Evolutionary conservation across 1,140 invertebrate genomes (phyloP), one percentile per base, ranked within the genome.

Genomic region (Dinoponera quadriceps): DNA sequence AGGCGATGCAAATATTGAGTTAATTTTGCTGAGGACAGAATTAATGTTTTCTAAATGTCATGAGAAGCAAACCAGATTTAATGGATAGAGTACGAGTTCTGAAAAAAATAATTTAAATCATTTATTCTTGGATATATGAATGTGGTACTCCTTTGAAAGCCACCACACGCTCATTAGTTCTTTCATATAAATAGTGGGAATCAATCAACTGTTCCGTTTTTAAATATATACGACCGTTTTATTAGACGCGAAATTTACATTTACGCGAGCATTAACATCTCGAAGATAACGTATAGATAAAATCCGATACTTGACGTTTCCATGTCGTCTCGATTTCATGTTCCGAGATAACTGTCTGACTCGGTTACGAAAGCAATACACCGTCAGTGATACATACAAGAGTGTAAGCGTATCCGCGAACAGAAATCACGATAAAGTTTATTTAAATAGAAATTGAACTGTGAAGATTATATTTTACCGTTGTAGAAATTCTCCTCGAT

Each of bases 301-400:
- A 51, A 60, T 55, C 14, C 18, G 16, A 63, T 38, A 33, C 13
- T 44, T 55, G 33, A 69, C 4, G 20, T 59, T 59, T 62, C 27
- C 63, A 44, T 44, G 51, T 55, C 29, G 7, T 55, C 72, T 82
- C 59, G 44, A 73, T 82, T 74, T 51, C 29, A 54, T 22, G 29
- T 72, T 22, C 25, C 14, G 11, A 27, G 14, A n/a, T 57, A 72
- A 27, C 22, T 62, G 2, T 55, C 57, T 49, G 57, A 63, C 38
- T 60, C 22, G 44, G 63, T 74, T 78, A 69, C 27, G 72, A 75
- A 62, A 75, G 57, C 72, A 78, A 51, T 20, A 20, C n/a, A 4
- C 22, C 4, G n/a, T 25, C 62, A 74, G 62, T 74, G 57, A 62
- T 62, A 74, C 38, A 74, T 74, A 62, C 38, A n/a, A 2, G 33